A percentile compares a stretch with the other conserved stretches of the same genome.
Conservation (phyloP, 1,140 invertebrate genomes). For the Drosophila oshimai region DNA sequence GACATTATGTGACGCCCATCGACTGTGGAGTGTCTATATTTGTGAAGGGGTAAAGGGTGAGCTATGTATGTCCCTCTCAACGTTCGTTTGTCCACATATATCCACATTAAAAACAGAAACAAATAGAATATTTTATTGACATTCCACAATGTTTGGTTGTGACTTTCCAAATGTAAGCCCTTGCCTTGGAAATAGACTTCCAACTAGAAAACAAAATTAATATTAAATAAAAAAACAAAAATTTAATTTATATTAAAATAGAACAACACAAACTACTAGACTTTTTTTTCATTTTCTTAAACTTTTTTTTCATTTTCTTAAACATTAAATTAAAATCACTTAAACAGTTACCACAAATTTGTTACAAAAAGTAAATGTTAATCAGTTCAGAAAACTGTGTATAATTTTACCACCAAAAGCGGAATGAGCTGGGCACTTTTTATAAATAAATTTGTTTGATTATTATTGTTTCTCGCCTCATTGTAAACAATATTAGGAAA, state of each 20-base stretch:
- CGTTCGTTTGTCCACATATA: background rate
- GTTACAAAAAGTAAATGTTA: background rate
- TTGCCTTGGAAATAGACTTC: background rate
- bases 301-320: too few species aligned
- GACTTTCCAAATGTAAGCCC: conserved; percentile 13
- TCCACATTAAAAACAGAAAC: background rate
- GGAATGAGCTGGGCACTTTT: background rate
- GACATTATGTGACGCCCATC: conserved; percentile 50
- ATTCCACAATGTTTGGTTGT: conserved; percentile 22
- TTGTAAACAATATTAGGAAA: conserved; percentile 13
- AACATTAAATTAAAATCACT: too few species aligned
- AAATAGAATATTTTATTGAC: conserved; percentile 58
- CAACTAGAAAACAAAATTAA: background rate
- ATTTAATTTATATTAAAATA: background rate
- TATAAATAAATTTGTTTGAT: background rate
- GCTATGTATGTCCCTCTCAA: conserved; percentile 23
- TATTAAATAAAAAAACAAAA: background rate
- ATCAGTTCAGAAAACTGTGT: too few species aligned
- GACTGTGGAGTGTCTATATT: background rate
- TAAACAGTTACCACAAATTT: too few species aligned
- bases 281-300: too few species aligned
- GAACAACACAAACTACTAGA: too few species aligned
- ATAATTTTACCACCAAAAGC: background rate
- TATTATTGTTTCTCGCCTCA: conserved; percentile 14
- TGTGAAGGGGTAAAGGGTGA: background rate